These are phyloP conservation scores for Oenanthe oenanthe DNA, from an alignment of 2,113 vertebrate genomes.

Conservation along the genomic window DNA sequence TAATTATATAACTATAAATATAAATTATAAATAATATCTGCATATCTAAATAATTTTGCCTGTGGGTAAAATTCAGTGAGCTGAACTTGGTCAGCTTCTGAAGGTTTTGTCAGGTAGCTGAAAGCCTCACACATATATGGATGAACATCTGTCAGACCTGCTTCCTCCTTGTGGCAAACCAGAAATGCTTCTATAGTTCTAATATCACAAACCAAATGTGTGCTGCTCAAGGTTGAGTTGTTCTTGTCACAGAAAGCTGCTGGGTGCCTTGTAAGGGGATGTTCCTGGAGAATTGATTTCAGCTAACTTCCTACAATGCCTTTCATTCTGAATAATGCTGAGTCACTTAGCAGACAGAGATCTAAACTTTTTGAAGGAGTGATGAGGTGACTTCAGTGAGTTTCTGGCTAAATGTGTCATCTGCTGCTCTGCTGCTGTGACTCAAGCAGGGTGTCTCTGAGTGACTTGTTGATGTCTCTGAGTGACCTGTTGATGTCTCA, in stretches of 20 bases:
- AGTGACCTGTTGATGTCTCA: not conserved
- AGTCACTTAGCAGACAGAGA: not conserved
- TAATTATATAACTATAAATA: not conserved
- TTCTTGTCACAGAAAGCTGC: not conserved
- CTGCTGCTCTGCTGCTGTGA: not conserved
- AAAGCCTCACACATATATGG: not conserved
- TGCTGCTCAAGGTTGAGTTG: not conserved
- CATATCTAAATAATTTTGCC: not conserved
- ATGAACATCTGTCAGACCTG: not conserved
- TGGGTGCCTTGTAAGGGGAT: not conserved
- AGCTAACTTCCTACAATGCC: not conserved
- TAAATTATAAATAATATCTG: not conserved
- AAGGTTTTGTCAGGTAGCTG: not conserved
- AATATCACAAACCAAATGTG: rapidly evolving
- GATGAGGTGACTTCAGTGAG: not conserved
- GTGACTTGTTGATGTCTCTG: not conserved
- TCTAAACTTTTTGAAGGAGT: not conserved
- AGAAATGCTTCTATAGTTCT: not conserved
- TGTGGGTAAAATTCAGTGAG: not conserved
- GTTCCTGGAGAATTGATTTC: not conserved
- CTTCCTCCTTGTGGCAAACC: not conserved
- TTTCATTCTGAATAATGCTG: not conserved
- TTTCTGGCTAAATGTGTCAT: not conserved
- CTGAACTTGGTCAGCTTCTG: not conserved
- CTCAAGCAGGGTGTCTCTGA: not conserved